These are phyloP conservation scores for Hydra vulgaris DNA, from an alignment of 30 jellyfish, hydroid and myxozoan genomes.

Conservation along the genomic window DNA sequence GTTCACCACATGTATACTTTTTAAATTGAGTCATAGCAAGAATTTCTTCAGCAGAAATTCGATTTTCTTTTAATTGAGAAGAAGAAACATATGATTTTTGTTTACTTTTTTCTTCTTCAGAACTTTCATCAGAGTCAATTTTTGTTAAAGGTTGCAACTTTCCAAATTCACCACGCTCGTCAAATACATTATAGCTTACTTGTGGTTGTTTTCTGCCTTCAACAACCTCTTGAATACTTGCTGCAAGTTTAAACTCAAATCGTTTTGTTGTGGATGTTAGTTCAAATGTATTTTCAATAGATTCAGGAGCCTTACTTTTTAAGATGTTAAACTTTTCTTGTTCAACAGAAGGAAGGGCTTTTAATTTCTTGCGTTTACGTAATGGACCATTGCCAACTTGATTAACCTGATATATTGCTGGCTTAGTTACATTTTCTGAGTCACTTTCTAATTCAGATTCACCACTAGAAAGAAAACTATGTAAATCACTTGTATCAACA, in stretches of 20 bases:
- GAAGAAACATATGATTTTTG: slow-evolving; percentile 34
- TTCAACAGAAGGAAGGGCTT: slow-evolving; percentile 17
- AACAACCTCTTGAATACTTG: slow-evolving; percentile 48
- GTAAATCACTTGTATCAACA: slow-evolving; percentile 73
- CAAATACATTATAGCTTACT: slow-evolving; percentile 17
- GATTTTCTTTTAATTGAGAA: slow-evolving; percentile 42
- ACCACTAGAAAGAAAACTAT: slow-evolving; percentile 63
- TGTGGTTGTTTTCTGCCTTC: slow-evolving; percentile 19
- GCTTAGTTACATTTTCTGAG: slow-evolving; percentile 17
- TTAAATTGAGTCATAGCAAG: slow-evolving; percentile 54
- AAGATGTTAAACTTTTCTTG: slow-evolving; percentile 13
- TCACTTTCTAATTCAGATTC: slow-evolving; percentile 94
- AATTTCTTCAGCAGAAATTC: slow-evolving; percentile 22
- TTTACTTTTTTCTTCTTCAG: slow-evolving; percentile 50
- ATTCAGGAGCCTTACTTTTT: not conserved
- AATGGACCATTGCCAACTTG: slow-evolving; percentile 11
- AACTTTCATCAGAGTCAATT: slow-evolving; percentile 38
- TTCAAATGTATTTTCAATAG: slow-evolving; percentile 12
- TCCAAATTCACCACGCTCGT: slow-evolving; percentile 35
- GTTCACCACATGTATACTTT: slow-evolving; percentile 52
- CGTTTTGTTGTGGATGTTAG: slow-evolving; percentile 33
- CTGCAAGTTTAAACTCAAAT: slow-evolving; percentile 72
- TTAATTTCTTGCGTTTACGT: slow-evolving; percentile 18
- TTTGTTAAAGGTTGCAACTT: slow-evolving; percentile 6
- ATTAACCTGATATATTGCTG: slow-evolving; percentile 5